phyloP scores from a whole-genome alignment of 2,113 vertebrate genomes.

The Leucopternis melanops region DNA sequence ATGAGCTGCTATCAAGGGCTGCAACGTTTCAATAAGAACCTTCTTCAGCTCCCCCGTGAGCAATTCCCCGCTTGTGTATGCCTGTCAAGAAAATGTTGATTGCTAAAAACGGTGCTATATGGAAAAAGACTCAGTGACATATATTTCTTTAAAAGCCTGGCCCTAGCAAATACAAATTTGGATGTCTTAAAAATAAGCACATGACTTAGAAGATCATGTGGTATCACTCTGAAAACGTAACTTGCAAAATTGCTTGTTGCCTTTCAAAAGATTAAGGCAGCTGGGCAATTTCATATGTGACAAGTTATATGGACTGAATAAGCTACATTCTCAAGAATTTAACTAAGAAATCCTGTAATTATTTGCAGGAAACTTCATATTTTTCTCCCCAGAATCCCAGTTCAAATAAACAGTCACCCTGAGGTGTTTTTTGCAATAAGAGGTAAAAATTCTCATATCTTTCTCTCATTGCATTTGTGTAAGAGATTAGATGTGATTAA shows the following conservation, averaged over 20 bases:
- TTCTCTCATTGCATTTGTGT: background rate
- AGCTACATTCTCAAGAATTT: background rate
- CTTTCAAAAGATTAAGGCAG: background rate
- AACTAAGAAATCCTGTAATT: background rate
- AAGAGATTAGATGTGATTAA: background rate
- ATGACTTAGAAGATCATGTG: background rate
- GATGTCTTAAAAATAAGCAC: background rate
- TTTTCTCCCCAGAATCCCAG: background rate
- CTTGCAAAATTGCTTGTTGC: background rate
- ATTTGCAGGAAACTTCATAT: background rate
- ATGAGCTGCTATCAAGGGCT: constrained; percentile 88
- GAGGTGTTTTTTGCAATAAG: background rate
- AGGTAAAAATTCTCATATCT: background rate
- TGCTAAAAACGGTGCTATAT: background rate
- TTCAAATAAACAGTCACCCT: background rate
- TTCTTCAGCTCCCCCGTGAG: constrained; percentile 97
- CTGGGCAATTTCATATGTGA: background rate
- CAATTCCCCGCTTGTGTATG: constrained; percentile 87
- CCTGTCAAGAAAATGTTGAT: constrained; percentile 68
- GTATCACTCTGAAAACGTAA: background rate
- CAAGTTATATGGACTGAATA: background rate
- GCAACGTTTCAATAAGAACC: constrained; percentile 85
- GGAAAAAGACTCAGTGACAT: background rate
- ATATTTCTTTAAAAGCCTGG: background rate
- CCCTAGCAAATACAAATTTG: background rate